Conservation (phyloP, 1,140 invertebrate species). For the Platorchestia sp. region DNA sequence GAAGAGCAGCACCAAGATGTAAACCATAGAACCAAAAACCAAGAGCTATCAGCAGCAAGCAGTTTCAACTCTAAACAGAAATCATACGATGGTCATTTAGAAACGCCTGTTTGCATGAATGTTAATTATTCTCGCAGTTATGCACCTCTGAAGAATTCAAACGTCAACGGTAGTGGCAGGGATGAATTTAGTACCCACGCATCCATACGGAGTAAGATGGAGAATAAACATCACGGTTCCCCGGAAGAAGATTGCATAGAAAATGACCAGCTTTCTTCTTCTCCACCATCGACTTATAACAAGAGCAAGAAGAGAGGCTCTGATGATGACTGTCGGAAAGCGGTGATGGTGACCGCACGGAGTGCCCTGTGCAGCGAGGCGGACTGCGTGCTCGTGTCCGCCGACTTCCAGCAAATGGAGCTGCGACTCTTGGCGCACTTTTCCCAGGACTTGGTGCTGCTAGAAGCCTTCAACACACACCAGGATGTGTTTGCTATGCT, state of each 20-base stretch:
- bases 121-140: neutral
- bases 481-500: slow-evolving; percentile 16
- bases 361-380: slow-evolving; percentile 70
- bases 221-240: neutral
- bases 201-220: neutral
- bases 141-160: neutral
- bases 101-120: neutral
- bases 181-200: neutral
- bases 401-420: slow-evolving; percentile 77
- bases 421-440: slow-evolving; percentile 75
- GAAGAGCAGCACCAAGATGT: neutral
- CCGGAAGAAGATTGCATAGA: neutral
- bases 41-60: neutral
- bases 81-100: neutral
- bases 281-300: neutral
- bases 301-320: neutral
- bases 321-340: neutral
- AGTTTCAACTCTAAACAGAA: neutral
- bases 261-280: neutral
- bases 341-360: slow-evolving; percentile 64
- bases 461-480: slow-evolving; percentile 70
- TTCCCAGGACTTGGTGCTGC: slow-evolving; percentile 72
- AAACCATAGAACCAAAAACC: neutral
- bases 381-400: slow-evolving; percentile 71
- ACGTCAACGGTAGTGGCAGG: neutral